Base-by-base conservation (phyloP, 2,113 vertebrate genomes). In the Zosterops hypoxanthus region DNA sequence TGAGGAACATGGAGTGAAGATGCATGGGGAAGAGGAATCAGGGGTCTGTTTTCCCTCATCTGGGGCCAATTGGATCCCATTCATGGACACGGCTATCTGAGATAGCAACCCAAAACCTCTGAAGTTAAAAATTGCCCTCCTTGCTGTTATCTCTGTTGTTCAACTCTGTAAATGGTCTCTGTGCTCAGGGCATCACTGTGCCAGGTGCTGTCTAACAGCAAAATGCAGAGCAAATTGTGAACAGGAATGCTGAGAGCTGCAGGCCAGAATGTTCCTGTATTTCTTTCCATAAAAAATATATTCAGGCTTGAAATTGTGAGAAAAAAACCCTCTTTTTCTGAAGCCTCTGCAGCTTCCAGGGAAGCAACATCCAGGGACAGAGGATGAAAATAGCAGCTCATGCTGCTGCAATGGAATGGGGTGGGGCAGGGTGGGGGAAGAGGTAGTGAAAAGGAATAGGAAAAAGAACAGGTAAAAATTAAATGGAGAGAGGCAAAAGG, bases 1-100 rank as follows among this genome's bases (percentile, higher is more conserved):
- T 7, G 23, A 53, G 39, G 46, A 55, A 9, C 28, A 41, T 1
- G n/a, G 25, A 55, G 22, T 42, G 12, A 64, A 82, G 19, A 52
- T 49, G 20, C 9, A 23, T 49, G 8, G 31, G 47, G 7, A 92
- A 75, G 33, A 78, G 28, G 18, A 60, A 20, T 33, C 44, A 39
- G 73, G 24, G 26, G 12, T 50, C 31, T 78, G 3, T 25, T 78
- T 52, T 31, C 44, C 59, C 42, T 14, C 13, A 25, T 20, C 20
- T 47, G 33, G 11, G 29, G 17, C 25, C 0, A 0, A 6, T 0
- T 19, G 9, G 31, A 66, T 36, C 46, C 46, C 50, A 25, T 21
- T 21, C 19, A 41, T 16, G 29, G 66, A 56, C 31, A n/a, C 12
- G 77, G 25, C 41, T 39, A 18, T 59, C 53, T 1, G 3, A 91